Base-by-base conservation (phyloP, 2,797 vertebrate genomes). In the Megaceryle alcyon region DNA sequence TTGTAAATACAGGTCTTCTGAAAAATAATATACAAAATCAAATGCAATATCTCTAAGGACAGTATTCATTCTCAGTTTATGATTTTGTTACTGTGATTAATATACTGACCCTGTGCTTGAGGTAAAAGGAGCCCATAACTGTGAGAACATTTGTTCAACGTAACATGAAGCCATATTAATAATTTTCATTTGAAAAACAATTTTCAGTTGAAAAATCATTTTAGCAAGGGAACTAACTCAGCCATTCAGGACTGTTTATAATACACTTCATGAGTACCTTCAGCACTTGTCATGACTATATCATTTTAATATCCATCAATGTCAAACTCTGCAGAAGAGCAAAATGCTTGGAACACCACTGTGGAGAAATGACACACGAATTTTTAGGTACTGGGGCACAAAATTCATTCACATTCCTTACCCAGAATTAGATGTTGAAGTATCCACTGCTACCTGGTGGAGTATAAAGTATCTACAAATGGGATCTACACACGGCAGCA, bases 1-100 rank as follows among this genome's bases (percentile, higher is more conserved):
- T 35, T 86, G n/a, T 88, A 82, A 88, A 84, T 43, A 35, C 7
- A 70, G 25, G 54, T 77, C 53, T 28, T 73, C 39, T 77, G 31
- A 76, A 88, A 92, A 94, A 68, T 61, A 18, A 76, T 86, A 76
- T 39, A 20, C 6, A 53, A 65, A 83, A 75, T 91, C 54, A 79
- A 96, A 91, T 78, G 33, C 0, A 0, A 0, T 82, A 78, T 76
- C 35, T 78, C 46, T 81, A 87, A 81, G 71, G 18, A 76, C 11
- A 37, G 5, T 26, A 43, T 60, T 46, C 25, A 54, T 90, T 77
- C 48, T 73, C 54, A 29, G n/a, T 59, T 76, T 63, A 72, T 64
- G 17, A 8, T 41, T 78, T 90, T 86, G 63, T 56, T 64, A 22
- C 31, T 66, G 25, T 33, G 22, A 78, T 64, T 72, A 76, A 69